Base-by-base conservation (phyloP, 1,140 invertebrate species). In the Ruditapes philippinarum region DNA sequence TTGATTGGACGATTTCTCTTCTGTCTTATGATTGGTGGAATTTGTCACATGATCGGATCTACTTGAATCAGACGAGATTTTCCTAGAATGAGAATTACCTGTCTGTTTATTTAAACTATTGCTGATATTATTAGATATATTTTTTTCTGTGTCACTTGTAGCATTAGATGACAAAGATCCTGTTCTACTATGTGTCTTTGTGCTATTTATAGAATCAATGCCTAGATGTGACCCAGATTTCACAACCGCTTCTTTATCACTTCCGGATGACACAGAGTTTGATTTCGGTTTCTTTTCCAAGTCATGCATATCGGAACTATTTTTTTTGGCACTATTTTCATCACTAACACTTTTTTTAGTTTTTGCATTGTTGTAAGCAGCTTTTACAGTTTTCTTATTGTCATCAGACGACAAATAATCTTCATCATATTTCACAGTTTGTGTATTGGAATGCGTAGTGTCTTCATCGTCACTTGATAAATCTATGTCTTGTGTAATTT, bases 391-490 rank as follows among this genome's bases (percentile, higher is more conserved):
- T n/a, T n/a, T n/a, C n/a, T n/a, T n/a, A 31, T 87, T 68, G 45
- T 78, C 42, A 36, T 83, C 70, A 36, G 88, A 89, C 5, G 73
- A 45, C 9, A 54, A 19, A 49, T 25, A 88, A 14, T 91, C 91
- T 57, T 91, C 90, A 40, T 90, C 89, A 60, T 92, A 89, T 25
- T 90, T 88, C n/a, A 91, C 76, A 38, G 76, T 76, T n/a, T 88
- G 80, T 49, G 70, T 76, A 7, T 54, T 80, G 57, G 81, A 80
- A n/a, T 57, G 74, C 9, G 87, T 33, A 33, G 88, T 82, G 19
- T 84, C 83, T 11, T 94, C 93, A 19, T 95, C 94, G 22, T 95
- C 94, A 90, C 93, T 94, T 40, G 93, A 92, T n/a, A 94, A 60
- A 38, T 94, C 93, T 22, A 90, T 42, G 42, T 91, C 83, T 14